Evolutionary conservation across 2,797 vertebrate genomes (phyloP).

Genomic region (Diplodus sargus): DNA sequence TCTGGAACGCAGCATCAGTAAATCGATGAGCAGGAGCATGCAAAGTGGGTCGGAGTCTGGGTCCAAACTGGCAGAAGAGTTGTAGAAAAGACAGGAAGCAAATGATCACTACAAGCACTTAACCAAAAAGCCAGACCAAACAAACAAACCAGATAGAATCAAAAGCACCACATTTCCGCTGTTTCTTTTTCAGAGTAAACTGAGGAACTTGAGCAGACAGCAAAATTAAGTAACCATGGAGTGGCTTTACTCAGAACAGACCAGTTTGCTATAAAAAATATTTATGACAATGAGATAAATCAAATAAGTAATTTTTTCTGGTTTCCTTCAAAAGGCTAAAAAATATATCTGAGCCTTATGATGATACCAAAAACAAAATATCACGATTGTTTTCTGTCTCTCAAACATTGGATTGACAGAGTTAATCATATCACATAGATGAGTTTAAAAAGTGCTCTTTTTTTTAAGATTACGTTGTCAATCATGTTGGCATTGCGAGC

Average conservation of each 20-base stretch:
- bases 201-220: not conserved
- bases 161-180: not conserved
- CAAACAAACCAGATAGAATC: not conserved
- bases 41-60: slow-evolving; percentile 95
- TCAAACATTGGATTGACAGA: not conserved
- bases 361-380: not conserved
- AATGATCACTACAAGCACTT: not conserved
- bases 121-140: not conserved
- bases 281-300: not conserved
- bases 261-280: not conserved
- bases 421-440: not conserved
- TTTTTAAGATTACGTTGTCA: slow-evolving; percentile 2
- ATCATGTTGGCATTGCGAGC: slow-evolving; percentile 8
- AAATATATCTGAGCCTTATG: not conserved
- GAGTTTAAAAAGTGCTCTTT: not conserved
- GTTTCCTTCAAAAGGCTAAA: slow-evolving; percentile 13
- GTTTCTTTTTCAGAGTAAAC: not conserved
- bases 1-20: slow-evolving; percentile 91
- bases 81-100: slow-evolving; percentile 6
- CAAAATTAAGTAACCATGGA: not conserved
- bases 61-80: slow-evolving; percentile 87
- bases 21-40: slow-evolving; percentile 94
- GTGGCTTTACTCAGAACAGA: not conserved
- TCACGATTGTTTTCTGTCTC: not conserved
- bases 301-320: not conserved